Evolutionary conservation across 2,888 invertebrate genomes (phyloP).

Genomic region (Dinocampus coccinellae): DNA sequence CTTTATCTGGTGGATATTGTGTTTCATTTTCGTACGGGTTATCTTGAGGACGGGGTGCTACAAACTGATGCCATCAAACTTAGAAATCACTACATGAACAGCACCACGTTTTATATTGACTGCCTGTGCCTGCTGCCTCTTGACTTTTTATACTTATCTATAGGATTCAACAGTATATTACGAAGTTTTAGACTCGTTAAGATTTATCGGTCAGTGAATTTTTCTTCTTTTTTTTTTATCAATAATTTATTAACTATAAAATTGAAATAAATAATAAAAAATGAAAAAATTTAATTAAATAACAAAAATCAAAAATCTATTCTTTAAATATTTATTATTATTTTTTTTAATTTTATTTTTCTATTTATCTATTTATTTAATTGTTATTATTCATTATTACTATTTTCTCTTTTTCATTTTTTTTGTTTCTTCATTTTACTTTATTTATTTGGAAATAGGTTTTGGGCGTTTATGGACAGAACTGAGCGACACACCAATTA

Average conservation of each 20-base stretch:
- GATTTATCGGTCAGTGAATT: slow-evolving; percentile 80
- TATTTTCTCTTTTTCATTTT: background rate
- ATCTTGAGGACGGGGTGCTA: slow-evolving; percentile 96
- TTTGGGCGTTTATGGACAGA: slow-evolving; percentile 98
- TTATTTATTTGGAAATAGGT: slow-evolving; percentile 65
- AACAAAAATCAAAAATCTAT: background rate
- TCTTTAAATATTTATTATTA: background rate
- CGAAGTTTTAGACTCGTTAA: slow-evolving; percentile 96
- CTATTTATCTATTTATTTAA: background rate
- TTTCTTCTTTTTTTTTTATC: no score
- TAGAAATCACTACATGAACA: slow-evolving; percentile 97
- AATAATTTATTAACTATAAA: background rate
- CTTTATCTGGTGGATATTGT: slow-evolving; percentile 96
- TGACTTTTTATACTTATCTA: slow-evolving; percentile 97
- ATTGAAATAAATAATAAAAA: background rate
- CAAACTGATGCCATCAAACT: slow-evolving; percentile 96
- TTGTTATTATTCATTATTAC: no score
- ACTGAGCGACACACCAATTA: slow-evolving; percentile 99
- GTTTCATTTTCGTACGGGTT: slow-evolving; percentile 98
- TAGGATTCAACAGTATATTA: slow-evolving; percentile 96
- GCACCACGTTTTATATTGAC: slow-evolving; percentile 97
- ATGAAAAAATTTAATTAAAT: background rate
- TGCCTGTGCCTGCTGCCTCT: slow-evolving; percentile 97
- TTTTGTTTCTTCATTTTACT: background rate
- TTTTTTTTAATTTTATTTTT: background rate